These are phyloP conservation scores for Arenaria interpres DNA, from an alignment of 2,113 vertebrate species.

Conservation along the genomic window DNA sequence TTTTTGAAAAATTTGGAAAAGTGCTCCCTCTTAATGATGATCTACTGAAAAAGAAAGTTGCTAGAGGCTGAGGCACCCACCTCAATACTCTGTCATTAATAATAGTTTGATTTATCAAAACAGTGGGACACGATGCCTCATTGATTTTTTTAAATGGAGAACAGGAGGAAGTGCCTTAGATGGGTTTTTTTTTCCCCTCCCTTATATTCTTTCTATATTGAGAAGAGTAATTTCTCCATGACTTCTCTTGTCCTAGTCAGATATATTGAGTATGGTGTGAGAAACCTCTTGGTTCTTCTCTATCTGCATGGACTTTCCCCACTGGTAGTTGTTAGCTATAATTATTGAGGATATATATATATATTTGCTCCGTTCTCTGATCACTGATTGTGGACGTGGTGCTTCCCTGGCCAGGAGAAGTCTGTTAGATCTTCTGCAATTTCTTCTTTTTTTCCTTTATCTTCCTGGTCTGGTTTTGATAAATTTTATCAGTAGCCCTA, in stretches of 20 bases:
- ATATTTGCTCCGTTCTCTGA: neutral
- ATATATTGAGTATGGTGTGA: neutral
- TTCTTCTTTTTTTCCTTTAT: neutral
- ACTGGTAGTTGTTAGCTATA: neutral
- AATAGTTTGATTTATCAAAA: neutral
- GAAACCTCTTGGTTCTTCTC: neutral
- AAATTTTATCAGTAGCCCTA: neutral
- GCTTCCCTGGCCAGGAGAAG: neutral
- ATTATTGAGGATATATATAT: neutral
- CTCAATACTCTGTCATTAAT: neutral
- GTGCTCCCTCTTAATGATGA: neutral
- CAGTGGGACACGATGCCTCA: neutral
- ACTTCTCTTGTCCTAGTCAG: neutral
- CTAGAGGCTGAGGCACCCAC: neutral
- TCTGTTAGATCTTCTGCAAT: neutral
- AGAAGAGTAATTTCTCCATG: neutral
- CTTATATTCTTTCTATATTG: neutral
- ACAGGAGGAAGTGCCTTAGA: neutral
- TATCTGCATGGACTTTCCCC: neutral
- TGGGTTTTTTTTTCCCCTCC: neutral
- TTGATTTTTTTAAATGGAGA: neutral
- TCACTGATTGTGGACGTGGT: neutral
- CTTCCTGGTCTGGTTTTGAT: neutral
- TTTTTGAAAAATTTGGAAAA: neutral
- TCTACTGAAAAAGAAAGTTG: neutral